Conservation (phyloP, 2,113 vertebrate genomes). For the Dolichotis patagonum region DNA sequence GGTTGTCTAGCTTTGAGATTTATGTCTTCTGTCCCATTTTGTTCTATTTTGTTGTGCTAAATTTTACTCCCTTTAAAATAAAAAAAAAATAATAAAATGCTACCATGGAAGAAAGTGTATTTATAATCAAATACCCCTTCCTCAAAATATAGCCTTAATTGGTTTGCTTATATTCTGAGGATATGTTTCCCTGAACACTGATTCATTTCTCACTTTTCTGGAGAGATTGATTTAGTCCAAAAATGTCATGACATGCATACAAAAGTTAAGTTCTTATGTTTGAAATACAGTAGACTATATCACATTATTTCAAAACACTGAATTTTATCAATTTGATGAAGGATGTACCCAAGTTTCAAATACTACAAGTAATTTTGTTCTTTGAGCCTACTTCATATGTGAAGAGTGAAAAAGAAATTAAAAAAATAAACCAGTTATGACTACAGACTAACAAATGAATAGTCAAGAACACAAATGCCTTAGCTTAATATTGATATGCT, state of each 20-base stretch:
- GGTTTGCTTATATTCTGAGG: constrained; percentile 52
- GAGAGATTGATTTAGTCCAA: constrained; percentile 45
- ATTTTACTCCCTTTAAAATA: no score
- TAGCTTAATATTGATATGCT: neutral
- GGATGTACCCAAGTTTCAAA: constrained; percentile 25
- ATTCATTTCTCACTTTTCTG: constrained; percentile 57
- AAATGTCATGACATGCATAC: constrained; percentile 10
- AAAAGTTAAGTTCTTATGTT: constrained; percentile 62
- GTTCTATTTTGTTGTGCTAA: no score
- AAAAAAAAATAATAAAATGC: no score
- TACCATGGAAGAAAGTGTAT: neutral
- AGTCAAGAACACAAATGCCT: neutral
- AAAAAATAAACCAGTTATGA: neutral
- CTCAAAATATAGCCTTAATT: constrained; percentile 26
- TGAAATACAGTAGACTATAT: constrained; percentile 29
- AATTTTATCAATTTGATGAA: constrained; percentile 28
- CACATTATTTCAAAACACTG: constrained; percentile 12
- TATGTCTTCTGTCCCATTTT: no score
- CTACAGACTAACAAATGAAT: neutral
- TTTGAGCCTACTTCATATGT: neutral
- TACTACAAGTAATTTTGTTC: neutral
- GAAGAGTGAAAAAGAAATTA: neutral
- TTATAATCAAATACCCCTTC: neutral
- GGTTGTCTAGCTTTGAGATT: no score
- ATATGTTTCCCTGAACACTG: constrained; percentile 56